Base-by-base conservation (phyloP, 2,797 vertebrate species). In the Tapirus indicus region DNA sequence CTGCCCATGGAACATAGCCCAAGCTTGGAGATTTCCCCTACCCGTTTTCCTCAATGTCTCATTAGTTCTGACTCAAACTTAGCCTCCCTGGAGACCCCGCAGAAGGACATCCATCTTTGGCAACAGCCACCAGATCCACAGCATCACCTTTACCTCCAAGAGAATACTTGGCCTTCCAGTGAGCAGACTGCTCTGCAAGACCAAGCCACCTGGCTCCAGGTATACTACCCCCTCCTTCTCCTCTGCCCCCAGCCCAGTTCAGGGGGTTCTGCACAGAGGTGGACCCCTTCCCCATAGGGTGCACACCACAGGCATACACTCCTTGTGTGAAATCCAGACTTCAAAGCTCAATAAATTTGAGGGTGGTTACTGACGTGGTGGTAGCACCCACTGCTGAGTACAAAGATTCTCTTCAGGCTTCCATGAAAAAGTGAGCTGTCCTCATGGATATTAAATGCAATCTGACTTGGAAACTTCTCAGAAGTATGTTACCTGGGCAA, bases 91-190 rank as follows among this genome's bases (percentile, higher is more conserved):
- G n/a, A n/a, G n/a, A n/a, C n/a, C n/a, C n/a, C n/a, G n/a, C n/a
- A n/a, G n/a, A n/a, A n/a, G n/a, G n/a, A n/a, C n/a, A n/a, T n/a
- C n/a, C n/a, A n/a, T n/a, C n/a, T n/a, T n/a, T n/a, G n/a, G n/a
- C n/a, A n/a, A n/a, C n/a, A n/a, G n/a, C n/a, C n/a, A n/a, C n/a
- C n/a, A n/a, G n/a, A n/a, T n/a, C n/a, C 99, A 92, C 99, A 99
- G 90, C 98, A 99, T 60, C 99, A 99, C 91, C 98, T 99, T 97
- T 99, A 99, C 97, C 98, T 99, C 98, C 99, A 99, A 99, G 99
- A 99, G 98, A n/a, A n/a, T n/a, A 7, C 0, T 71, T 77, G 23
- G n/a, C 4, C 17, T 47, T 20, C 2, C 5, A n/a, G 5, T 21
- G 2, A 83, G 6, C 21, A 32, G 35, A 1, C 11, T 21, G 0